Evolutionary conservation across 2,888 invertebrate genomes (phyloP).

Genomic region (Drosophila falleni): DNA sequence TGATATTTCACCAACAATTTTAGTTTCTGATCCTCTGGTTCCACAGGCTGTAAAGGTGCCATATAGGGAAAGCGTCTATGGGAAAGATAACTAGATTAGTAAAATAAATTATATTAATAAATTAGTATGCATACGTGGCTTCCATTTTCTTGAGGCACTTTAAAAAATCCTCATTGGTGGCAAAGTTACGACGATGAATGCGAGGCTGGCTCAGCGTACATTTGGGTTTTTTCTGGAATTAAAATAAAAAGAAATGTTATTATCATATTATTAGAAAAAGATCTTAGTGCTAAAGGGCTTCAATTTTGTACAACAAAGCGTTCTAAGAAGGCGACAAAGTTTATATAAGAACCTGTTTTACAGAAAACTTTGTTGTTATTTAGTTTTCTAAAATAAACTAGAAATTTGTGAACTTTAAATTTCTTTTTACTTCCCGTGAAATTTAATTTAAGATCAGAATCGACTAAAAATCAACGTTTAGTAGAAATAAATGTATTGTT

Average conservation of each 20-base stretch:
- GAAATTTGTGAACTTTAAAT: too few relatives aligned
- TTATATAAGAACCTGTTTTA: too few relatives aligned
- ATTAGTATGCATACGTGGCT: slow-evolving; percentile 64
- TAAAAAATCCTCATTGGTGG: slow-evolving; percentile 76
- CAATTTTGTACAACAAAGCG: too few relatives aligned
- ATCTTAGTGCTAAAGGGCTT: too few relatives aligned
- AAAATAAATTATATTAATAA: background rate
- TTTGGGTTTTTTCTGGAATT: slow-evolving; percentile 14
- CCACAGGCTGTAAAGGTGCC: slow-evolving; percentile 81
- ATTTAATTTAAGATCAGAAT: too few relatives aligned
- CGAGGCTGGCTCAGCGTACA: slow-evolving; percentile 34
- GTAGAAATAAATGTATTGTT: too few relatives aligned
- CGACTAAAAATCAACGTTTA: background rate
- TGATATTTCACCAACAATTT: slow-evolving; percentile 70
- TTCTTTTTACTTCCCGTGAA: too few relatives aligned
- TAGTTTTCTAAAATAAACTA: too few relatives aligned
- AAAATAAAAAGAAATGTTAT: background rate
- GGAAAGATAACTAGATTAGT: background rate
- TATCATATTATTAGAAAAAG: background rate
- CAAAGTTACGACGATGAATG: slow-evolving; percentile 70
- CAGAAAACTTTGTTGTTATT: too few relatives aligned
- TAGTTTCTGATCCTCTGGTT: slow-evolving; percentile 83
- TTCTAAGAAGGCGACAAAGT: too few relatives aligned
- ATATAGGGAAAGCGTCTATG: slow-evolving; percentile 82
- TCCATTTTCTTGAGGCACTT: slow-evolving; percentile 79